phyloP scores from a whole-genome alignment of 2,797 vertebrate species.

The Xyrichtys novacula region DNA sequence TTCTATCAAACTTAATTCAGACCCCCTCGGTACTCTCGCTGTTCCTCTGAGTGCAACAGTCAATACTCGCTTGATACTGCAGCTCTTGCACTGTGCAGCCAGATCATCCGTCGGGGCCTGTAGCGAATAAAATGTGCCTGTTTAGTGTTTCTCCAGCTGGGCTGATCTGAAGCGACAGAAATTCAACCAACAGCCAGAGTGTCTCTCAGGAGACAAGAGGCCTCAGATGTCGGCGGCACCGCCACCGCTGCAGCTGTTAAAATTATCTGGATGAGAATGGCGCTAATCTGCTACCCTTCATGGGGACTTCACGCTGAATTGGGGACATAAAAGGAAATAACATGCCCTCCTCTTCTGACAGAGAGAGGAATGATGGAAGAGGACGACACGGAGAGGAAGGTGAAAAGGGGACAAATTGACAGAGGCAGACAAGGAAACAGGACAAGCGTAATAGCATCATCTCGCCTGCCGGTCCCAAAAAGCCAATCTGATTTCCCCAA shows the following conservation, averaged over 20 bases:
- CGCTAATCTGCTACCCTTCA: conserved; percentile 80
- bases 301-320: conserved; percentile 69
- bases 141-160: conserved; percentile 83
- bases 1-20: conserved; percentile 39
- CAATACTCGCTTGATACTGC: conserved; percentile 69
- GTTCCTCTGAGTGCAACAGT: conserved; percentile 63
- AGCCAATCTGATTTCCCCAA: conserved; percentile 81
- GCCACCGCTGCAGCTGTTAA: conserved; percentile 83
- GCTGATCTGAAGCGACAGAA: conserved; percentile 82
- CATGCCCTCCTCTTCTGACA: conserved; percentile 56
- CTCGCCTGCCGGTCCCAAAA: conserved; percentile 73
- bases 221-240: conserved; percentile 76
- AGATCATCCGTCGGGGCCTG: conserved; percentile 65
- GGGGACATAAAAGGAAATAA: conserved; percentile 76
- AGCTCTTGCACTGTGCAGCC: conserved; percentile 65
- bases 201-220: conserved; percentile 79
- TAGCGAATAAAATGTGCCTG: conserved; percentile 74
- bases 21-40: conserved; percentile 22
- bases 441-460: conserved; percentile 52
- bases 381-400: conserved; percentile 49
- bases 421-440: conserved; percentile 46
- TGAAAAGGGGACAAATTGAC: conserved; percentile 66
- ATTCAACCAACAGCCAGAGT: conserved; percentile 79
- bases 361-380: conserved; percentile 49
- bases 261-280: conserved; percentile 83